These are phyloP conservation scores for Therioaphis trifolii DNA, from an alignment of 2,888 invertebrate genomes.

Conservation along the genomic window DNA sequence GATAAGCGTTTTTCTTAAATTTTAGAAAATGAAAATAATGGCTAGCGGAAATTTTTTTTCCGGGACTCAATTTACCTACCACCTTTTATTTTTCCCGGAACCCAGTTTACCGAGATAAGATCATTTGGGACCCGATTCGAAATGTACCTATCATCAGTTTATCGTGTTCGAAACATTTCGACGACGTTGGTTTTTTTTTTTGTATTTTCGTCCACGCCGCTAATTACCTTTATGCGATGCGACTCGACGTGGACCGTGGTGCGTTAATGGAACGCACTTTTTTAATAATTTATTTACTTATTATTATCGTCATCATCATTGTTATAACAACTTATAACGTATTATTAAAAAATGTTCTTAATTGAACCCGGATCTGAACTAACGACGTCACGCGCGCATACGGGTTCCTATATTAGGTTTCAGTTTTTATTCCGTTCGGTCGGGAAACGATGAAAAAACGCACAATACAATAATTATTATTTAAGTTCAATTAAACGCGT, in stretches of 20 bases:
- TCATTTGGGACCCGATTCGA: no score
- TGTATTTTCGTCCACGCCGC: no score
- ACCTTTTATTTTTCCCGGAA: no score
- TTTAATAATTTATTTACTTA: conserved; percentile 52
- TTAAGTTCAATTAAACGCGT: conserved; percentile 44
- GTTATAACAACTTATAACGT: conserved; percentile 30
- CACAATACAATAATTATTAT: conserved; percentile 4
- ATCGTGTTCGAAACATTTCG: not conserved
- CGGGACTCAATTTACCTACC: no score
- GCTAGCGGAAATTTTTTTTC: no score
- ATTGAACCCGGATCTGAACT: conserved; percentile 62
- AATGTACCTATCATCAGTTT: no score
- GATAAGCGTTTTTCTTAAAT: no score
- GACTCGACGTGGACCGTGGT: not conserved
- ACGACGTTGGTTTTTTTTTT: no score
- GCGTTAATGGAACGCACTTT: not conserved
- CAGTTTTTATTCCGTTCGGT: conserved; percentile 40
- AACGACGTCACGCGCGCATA: conserved; percentile 33
- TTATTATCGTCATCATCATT: not conserved
- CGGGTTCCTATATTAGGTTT: conserved; percentile 51
- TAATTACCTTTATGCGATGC: conserved; percentile 19
- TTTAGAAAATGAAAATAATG: no score
- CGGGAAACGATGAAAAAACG: conserved; percentile 7
- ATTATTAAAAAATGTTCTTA: conserved; percentile 56
- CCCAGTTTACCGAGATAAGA: no score